A percentile compares a stretch with the other conserved stretches of the same genome.
These are phyloP conservation scores for Lydus trimaculatus DNA, from an alignment of 2,888 invertebrate species.

Conservation along the genomic window DNA sequence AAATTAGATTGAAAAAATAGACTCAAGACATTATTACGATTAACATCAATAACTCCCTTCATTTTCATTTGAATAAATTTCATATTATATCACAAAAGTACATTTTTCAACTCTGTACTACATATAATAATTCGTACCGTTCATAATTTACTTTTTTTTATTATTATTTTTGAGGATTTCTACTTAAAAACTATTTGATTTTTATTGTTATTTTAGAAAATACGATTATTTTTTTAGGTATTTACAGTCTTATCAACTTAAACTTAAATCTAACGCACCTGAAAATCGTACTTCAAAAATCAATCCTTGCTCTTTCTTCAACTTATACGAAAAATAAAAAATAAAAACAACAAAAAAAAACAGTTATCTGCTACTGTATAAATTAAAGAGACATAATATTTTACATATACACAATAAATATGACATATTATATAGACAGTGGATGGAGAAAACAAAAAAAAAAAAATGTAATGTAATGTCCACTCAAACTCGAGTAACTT, in stretches of 20 bases:
- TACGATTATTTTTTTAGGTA: slow-evolving; percentile 22
- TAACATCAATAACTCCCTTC: slow-evolving; percentile 21
- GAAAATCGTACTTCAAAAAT: slow-evolving; percentile 25
- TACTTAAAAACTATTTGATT: too few species aligned
- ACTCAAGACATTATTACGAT: background rate
- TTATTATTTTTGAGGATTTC: too few species aligned
- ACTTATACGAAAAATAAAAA: slow-evolving; percentile 19
- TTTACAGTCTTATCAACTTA: slow-evolving; percentile 52
- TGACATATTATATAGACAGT: too few species aligned
- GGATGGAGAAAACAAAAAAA: too few species aligned
- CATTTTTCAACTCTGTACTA: slow-evolving; percentile 51
- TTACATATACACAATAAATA: slow-evolving; percentile 45
- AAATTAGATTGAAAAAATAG: background rate
- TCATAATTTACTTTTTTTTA: slow-evolving; percentile 36
- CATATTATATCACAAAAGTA: slow-evolving; percentile 53
- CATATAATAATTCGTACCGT: slow-evolving; percentile 51
- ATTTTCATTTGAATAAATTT: slow-evolving; percentile 38
- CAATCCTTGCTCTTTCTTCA: slow-evolving; percentile 39
- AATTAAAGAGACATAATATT: slow-evolving; percentile 34
- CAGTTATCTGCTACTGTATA: slow-evolving; percentile 24
- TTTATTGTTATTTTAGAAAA: slow-evolving; percentile 22
- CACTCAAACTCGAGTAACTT: slow-evolving; percentile 42
- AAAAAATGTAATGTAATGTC: slow-evolving; percentile 8
- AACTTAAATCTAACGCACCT: slow-evolving; percentile 45
- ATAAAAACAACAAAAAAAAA: slow-evolving; percentile 32